Evolutionary conservation across 2,113 vertebrate species (phyloP), one percentile per base, ranked within the genome.

Genomic region (Apaloderma vittatum): DNA sequence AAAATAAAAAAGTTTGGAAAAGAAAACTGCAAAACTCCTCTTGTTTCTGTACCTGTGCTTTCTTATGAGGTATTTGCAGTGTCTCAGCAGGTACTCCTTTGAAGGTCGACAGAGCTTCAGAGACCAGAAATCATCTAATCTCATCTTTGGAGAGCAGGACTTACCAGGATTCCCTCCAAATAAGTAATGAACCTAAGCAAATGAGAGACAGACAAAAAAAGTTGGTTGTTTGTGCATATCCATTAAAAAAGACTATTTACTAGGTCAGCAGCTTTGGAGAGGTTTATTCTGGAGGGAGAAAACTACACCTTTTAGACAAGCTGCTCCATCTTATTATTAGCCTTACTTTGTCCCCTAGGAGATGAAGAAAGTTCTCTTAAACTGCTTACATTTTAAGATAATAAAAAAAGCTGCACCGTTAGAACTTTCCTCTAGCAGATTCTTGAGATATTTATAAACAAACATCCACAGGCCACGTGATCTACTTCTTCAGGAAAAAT

Each of bases 111-210:
- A 99, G 79, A 99, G 98, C 97, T 99, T 99, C 95, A 99, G 98
- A 63, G 99, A 99, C 99, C 99, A 99, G 98, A 99, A 99, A 96
- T 99, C 99, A 37, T 99, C 99, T 96, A 99, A 98, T 68, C 99
- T 98, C 99, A 99, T 99, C 97, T 99, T 99, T 32, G 99, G 99
- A 95, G 99, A 99, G 87, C 99, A 99, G 34, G 99, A 99, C 96
- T 99, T 99, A 58, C 99, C 99, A 29, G 99, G 99, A 98, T 99
- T 99, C 66, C 99, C 99, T 86, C 99, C 99, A 97, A 99, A 99
- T 94, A 99, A 98, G 97, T 99, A 99, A 98, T 99, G 99, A 87
- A 99, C 99, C 99, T 99, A 96, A 27, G 88, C 15, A 96, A 94
- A 96, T 11, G 88, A 94, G 76, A 95, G 36, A 76, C 22, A 96